Base-by-base conservation (phyloP, 2,797 vertebrate genomes). In the Nasua narica region DNA sequence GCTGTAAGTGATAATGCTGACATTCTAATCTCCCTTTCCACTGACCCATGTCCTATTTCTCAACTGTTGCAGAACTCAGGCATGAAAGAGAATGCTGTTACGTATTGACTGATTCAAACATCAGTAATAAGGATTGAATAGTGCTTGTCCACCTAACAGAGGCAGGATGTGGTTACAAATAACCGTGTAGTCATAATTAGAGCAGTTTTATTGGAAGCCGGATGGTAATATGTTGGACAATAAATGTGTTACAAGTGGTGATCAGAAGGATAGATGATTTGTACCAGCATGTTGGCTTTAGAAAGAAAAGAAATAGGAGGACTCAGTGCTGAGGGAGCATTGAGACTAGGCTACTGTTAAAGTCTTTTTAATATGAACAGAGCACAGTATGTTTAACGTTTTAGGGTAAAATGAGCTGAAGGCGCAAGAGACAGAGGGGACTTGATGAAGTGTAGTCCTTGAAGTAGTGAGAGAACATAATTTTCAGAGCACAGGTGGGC, bases 11-110 rank as follows among this genome's bases (percentile, higher is more conserved):
- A 70, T 87, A 60, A 87, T 52, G 77, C 23, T 90, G 56, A 70
- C 56, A 54, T 54, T 94, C 90, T 37, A 72, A 88, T 88, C 23
- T 96, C 65, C 8, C 50, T 67, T 93, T 90, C n/a, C 27, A 92
- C 56, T 50, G 52, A 88, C 16, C 35, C 23, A 1, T 54, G 21
- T 43, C 62, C 32, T 50, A 79, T 90, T 90, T 81, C 50, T 93
- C 32, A 88, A 21, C 14, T 77, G 40, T 77, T 95, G 87, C 48
- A 78, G 54, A 91, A 86, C 15, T 92, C 72, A 69, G 19, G 11
- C 54, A 56, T 50, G 25, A 95, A 87, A 94, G 40, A 82, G 72
- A 95, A 87, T 40, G 0, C 43, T 79, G 15, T 52, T 93, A 58
- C 0, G 7, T 72, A 72, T 0, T 18, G 7, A 67, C 21, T 21